These are phyloP conservation scores for Phrynosoma platyrhinos DNA, from an alignment of 2,113 vertebrate species.

Conservation along the genomic window DNA sequence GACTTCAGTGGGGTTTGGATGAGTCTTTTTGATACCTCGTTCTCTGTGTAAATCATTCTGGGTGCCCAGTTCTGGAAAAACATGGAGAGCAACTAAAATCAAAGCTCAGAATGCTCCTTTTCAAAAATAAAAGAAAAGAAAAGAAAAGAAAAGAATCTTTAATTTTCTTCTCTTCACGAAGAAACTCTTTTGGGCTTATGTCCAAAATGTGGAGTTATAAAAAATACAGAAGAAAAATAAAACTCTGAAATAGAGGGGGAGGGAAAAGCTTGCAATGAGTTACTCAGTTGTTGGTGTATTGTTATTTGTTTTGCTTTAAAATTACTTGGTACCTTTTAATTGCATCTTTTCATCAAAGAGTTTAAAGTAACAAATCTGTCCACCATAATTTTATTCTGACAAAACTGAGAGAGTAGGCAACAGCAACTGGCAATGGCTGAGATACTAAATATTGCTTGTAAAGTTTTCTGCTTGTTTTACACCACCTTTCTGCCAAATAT, in stretches of 20 bases:
- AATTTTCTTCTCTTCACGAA: constrained; percentile 41
- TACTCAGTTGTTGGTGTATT: not conserved
- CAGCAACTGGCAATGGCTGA: not conserved
- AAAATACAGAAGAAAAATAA: not conserved
- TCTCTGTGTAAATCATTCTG: not conserved
- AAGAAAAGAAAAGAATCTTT: constrained; percentile 17
- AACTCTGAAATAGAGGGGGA: too few relatives aligned
- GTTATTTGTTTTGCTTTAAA: too few relatives aligned
- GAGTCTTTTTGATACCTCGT: not conserved
- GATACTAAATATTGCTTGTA: too few relatives aligned
- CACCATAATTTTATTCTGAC: not conserved
- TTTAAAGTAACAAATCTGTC: not conserved
- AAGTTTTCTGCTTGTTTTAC: too few relatives aligned
- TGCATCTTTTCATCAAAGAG: not conserved
- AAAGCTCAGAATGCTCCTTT: constrained; percentile 37
- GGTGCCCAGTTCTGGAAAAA: not conserved
- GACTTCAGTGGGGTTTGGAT: accelerated
- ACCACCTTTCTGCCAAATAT: too few relatives aligned
- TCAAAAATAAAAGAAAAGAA: not conserved
- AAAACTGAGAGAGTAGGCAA: not conserved
- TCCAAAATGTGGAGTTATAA: constrained; percentile 12
- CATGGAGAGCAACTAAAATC: constrained; percentile 35
- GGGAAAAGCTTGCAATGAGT: accelerated
- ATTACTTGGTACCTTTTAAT: not conserved
- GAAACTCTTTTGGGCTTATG: constrained; percentile 48